Conservation (phyloP, 2,113 vertebrate species). For the Strigops habroptila region DNA sequence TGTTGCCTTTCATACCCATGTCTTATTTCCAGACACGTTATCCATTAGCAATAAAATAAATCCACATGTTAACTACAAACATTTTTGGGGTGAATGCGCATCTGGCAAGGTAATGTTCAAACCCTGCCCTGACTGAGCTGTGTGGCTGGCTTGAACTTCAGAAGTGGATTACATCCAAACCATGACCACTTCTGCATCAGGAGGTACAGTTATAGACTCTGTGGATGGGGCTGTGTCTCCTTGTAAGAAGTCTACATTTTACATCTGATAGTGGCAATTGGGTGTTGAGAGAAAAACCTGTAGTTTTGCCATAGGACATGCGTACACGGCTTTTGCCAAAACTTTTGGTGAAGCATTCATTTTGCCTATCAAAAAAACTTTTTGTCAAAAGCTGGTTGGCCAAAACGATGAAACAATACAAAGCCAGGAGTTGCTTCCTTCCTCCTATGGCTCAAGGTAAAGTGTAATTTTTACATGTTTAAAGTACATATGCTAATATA, state of each 20-base stretch:
- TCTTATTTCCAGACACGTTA: not conserved
- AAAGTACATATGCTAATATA: not conserved
- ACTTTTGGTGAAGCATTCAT: not conserved
- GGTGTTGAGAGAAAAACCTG: not conserved
- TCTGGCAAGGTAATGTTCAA: not conserved
- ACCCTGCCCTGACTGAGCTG: fast-evolving
- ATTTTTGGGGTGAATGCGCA: not conserved
- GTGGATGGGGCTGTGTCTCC: not conserved
- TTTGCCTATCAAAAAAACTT: not conserved
- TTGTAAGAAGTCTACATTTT: not conserved
- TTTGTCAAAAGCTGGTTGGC: not conserved
- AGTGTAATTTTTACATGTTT: not conserved
- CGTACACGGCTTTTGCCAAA: not conserved
- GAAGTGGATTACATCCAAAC: not conserved
- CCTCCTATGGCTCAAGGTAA: not conserved
- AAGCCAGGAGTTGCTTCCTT: not conserved
- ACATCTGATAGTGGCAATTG: not conserved
- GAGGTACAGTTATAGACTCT: not conserved
- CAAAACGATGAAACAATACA: not conserved
- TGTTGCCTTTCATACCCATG: not conserved
- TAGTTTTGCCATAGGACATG: not conserved
- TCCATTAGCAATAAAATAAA: not conserved
- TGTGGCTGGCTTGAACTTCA: not conserved
- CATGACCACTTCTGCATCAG: not conserved
- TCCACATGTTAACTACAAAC: not conserved